Base-by-base conservation (phyloP, 2,113 vertebrate species). In the Lycaon pictus region DNA sequence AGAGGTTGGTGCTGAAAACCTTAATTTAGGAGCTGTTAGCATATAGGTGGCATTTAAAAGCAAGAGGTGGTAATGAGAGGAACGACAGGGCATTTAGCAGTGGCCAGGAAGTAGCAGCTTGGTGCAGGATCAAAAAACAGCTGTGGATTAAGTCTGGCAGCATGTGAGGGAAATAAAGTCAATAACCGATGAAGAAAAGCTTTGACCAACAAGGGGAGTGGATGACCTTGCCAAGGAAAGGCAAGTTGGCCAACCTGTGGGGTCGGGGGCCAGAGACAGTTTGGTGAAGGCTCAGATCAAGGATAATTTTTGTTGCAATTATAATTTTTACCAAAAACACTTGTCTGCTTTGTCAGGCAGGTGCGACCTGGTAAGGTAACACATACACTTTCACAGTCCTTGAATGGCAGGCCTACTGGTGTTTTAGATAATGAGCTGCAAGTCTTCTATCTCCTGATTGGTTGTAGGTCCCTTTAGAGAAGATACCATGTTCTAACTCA, bases 91-190 rank as follows among this genome's bases (percentile, higher is more conserved):
- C 19, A 22, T 60, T 82, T 94, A 74, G 62, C n/a, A 48, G 71
- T 11, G 32, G 43, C 22, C n/a, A 81, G 53, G 88, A 93, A 60
- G 65, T 48, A 37, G 56, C 48, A 60, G 48, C 27, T 71, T 91
- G 91, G 69, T 3, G 3, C 37, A 72, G 82, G n/a, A n/a, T 63
- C n/a, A 48, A 86, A 67, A 76, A 60, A 11, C 65, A 43, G 60
- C 56, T 71, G 3, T 76, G 29, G 63, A 11, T 81, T 43, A 93
- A 96, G 37, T 89, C 81, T 48, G 83, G 83, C 86, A 91, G 69
- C 29, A 88, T 35, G 22, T 35, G 2, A 2, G 25, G 62, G 56
- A 23, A 72, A 55, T 37, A 77, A 56, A 80, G 85, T 90, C 80
- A 87, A 63, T 29, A 87, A 53, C 12, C 62, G 55, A 43, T 29